Evolutionary conservation across 2,888 invertebrate species (phyloP).

Genomic region (Lamproptera curius): DNA sequence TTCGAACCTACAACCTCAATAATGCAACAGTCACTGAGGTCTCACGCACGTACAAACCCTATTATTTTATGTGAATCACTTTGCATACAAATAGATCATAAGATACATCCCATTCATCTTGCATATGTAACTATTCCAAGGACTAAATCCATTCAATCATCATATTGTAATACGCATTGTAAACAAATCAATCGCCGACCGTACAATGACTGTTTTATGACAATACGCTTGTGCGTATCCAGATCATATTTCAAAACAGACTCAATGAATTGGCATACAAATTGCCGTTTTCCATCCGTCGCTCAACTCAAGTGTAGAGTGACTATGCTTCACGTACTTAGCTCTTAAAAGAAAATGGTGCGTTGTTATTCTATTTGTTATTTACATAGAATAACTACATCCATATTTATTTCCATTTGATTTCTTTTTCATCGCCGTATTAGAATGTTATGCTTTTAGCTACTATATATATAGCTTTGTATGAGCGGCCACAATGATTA

Average conservation of each 20-base stretch:
- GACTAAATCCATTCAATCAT: slow-evolving; percentile 6
- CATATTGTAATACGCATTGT: slow-evolving; percentile 38
- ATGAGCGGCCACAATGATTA: too few relatives aligned
- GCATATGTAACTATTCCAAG: slow-evolving; percentile 5
- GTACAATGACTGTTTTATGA: slow-evolving; percentile 20
- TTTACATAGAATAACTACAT: too few relatives aligned
- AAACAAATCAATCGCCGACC: slow-evolving; percentile 45
- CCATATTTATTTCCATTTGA: too few relatives aligned
- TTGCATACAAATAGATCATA: not conserved
- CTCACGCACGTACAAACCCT: not conserved
- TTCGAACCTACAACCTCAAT: too few relatives aligned
- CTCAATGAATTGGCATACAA: slow-evolving; percentile 29
- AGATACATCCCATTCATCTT: not conserved
- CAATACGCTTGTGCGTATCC: slow-evolving; percentile 9
- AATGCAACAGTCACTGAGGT: too few relatives aligned
- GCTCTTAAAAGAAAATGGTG: too few relatives aligned
- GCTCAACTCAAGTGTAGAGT: slow-evolving; percentile 21
- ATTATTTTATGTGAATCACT: not conserved
- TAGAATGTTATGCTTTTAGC: too few relatives aligned
- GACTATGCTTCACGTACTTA: slow-evolving; percentile 1
- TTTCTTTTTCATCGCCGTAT: too few relatives aligned
- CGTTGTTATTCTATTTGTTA: too few relatives aligned
- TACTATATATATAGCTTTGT: too few relatives aligned
- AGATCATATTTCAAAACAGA: slow-evolving; percentile 6
- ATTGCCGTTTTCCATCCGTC: slow-evolving; percentile 30